Base-by-base conservation (phyloP, 2,888 invertebrate genomes). In the Eupithecia vulgata region DNA sequence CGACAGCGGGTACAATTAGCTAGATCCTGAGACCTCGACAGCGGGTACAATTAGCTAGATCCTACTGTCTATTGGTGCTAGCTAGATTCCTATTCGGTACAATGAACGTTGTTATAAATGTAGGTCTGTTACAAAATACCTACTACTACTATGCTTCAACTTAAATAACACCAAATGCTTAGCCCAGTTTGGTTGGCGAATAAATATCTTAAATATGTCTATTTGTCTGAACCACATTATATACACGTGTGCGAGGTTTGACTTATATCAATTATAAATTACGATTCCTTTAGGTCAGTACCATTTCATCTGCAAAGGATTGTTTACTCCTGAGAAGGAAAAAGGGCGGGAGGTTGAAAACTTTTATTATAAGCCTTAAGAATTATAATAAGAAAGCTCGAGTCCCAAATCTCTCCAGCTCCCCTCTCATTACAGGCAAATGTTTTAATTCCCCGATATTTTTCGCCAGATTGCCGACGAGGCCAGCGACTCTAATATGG, bases 361-460 rank as follows among this genome's bases (percentile, higher is more conserved):
- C 64, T 65, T 65, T 1, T 15, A 25, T 57, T 45, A 45, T 52
- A 52, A 52, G 4, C 57, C 57, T 25, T 57, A 5, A 25, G 5
- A 57, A 57, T 57, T 57, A 57, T 57, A 40, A 65, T 25, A 40
- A 65, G 65, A 42, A 42, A 71, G 71, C 42, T 48, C 62, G 64
- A 68, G 68, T 69, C 69, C 69, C 34, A 68, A 72, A 66, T 66
- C 72, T 64, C 40, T 4, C 30, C 62, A n/a, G 25, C 10, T 40
- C 52, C 62, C 48, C 59, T 35, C 25, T 35, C 68, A 30, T 71
- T 68, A 45, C 70, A 68, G 57, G 59, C 64, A 70, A 72, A 72
- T 65, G 70, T 72, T 75, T 75, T 72, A 75, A 75, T 75, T 70
- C 68, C 70, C 57, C 35, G 61, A 72, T 70, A 67, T 69, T 70